A percentile compares a stretch with the other conserved stretches of the same genome.
Evolutionary conservation across 2,797 vertebrate genomes (phyloP).

Genomic region (Ibycter americanus): DNA sequence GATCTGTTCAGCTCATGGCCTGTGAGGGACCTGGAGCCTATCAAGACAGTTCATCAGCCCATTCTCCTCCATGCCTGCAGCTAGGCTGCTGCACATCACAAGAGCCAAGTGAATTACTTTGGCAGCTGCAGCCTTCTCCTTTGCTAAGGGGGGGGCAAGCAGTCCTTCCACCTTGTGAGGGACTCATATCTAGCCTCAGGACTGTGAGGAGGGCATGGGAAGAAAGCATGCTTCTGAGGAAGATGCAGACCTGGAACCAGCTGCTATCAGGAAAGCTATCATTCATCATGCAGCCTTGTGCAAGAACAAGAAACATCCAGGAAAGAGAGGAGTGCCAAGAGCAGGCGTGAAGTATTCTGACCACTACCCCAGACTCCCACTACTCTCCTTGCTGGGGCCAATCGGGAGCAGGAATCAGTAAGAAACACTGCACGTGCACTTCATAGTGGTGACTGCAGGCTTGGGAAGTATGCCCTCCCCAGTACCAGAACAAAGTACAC

Average conservation of each 20-base stretch:
- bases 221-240: background rate
- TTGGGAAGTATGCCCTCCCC: background rate
- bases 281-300: background rate
- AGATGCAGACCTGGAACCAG: background rate
- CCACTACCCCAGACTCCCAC: background rate
- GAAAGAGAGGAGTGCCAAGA: background rate
- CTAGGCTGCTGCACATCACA: background rate
- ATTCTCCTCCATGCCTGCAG: background rate
- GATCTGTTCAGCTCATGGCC: accelerated
- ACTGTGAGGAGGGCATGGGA: background rate
- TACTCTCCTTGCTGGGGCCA: background rate
- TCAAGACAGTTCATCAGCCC: background rate
- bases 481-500: background rate
- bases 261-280: background rate
- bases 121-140: background rate
- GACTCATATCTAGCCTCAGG: background rate
- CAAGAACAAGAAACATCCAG: background rate
- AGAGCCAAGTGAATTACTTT: background rate
- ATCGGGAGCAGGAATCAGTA: background rate
- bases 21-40: background rate
- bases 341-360: background rate
- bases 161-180: background rate
- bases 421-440: background rate
- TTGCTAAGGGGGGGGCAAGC: background rate
- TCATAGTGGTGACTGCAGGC: background rate